A percentile compares a stretch with the other conserved stretches of the same genome.
Conservation (phyloP, 2,797 vertebrate genomes). For the Yasuhikotakia modesta region DNA sequence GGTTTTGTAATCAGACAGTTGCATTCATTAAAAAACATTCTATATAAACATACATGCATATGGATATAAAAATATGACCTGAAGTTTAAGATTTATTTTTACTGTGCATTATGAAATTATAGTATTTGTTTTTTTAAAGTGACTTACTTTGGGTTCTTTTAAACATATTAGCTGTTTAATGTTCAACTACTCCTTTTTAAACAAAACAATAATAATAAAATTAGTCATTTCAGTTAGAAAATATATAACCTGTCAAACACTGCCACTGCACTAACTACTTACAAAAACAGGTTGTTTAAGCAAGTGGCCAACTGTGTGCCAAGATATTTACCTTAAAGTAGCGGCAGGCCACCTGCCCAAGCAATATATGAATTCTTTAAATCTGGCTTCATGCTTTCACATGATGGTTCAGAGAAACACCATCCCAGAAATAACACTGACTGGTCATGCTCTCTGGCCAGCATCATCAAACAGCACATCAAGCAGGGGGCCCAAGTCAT, state of each 20-base stretch:
- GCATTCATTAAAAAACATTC: too few species aligned
- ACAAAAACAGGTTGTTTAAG: constrained; percentile 1
- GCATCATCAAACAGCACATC: constrained; percentile 80
- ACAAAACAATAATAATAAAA: not conserved
- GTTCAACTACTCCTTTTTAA: constrained; percentile 4
- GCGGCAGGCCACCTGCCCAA: constrained; percentile 45
- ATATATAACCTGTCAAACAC: not conserved
- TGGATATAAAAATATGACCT: too few species aligned
- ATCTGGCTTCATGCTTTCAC: constrained; percentile 60
- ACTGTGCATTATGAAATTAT: not conserved
- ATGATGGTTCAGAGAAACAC: constrained; percentile 64
- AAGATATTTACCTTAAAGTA: constrained; percentile 44
- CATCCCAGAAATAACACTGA: constrained; percentile 63
- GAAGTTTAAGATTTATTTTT: not conserved
- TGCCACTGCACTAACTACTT: constrained; percentile 7
- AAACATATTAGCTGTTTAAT: not conserved
- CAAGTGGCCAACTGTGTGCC: not conserved
- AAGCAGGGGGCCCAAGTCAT: constrained; percentile 67
- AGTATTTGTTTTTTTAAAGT: not conserved
- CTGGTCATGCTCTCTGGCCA: constrained; percentile 72
- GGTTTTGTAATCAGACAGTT: too few species aligned
- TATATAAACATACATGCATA: too few species aligned
- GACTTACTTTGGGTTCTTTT: not conserved
- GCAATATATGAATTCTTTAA: constrained; percentile 31
- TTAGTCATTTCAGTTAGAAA: not conserved